phyloP scores from a whole-genome alignment of 2,113 vertebrate genomes.

The Sinocyclocheilus grahami region DNA sequence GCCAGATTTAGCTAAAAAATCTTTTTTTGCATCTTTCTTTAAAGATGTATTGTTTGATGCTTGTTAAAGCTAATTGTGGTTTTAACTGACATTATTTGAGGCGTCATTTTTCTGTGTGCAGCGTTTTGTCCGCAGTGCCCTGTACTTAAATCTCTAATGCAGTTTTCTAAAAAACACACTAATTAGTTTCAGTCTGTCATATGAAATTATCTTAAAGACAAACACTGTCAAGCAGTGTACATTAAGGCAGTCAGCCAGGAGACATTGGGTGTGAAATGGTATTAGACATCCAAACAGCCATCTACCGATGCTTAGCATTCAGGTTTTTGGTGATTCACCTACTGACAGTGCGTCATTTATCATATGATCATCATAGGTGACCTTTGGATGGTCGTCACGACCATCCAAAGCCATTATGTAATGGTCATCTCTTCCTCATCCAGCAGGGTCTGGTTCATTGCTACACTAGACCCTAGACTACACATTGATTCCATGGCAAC shows the following conservation, averaged over 20 bases:
- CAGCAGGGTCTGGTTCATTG: background rate
- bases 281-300: background rate
- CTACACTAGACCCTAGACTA: background rate
- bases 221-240: background rate
- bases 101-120: background rate
- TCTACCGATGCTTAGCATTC: background rate
- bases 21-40: background rate
- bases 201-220: background rate
- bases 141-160: background rate
- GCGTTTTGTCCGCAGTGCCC: background rate
- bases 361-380: background rate
- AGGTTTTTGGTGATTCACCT: background rate
- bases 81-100: background rate
- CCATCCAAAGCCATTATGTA: background rate
- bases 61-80: background rate
- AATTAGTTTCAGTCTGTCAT: background rate
- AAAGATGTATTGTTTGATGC: background rate
- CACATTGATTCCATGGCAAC: background rate
- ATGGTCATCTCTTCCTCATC: background rate
- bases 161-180: slow-evolving; percentile 13
- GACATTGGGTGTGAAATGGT: background rate
- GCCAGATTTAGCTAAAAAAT: background rate
- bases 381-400: background rate
- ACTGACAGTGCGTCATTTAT: background rate
- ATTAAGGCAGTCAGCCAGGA: background rate